Conservation (phyloP, 2,113 vertebrate genomes). For the Ascaphus truei region DNA sequence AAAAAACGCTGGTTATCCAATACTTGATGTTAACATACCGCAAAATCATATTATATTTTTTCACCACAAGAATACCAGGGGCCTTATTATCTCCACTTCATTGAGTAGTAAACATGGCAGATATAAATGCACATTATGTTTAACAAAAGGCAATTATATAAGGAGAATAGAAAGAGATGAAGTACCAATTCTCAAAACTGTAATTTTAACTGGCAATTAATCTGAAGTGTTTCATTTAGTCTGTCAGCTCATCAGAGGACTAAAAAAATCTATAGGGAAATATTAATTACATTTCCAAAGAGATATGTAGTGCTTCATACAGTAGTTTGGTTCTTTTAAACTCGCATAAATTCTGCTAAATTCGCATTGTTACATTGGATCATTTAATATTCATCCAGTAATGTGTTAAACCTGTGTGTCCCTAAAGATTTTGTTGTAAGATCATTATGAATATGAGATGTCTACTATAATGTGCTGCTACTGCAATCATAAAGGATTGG, state of each 20-base stretch:
- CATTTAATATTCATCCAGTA: slow-evolving; percentile 10
- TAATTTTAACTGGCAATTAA: slow-evolving; percentile 70
- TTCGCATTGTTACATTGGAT: not conserved
- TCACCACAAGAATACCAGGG: not conserved
- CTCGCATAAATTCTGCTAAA: not conserved
- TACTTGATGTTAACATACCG: too few species aligned
- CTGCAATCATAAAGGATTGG: not conserved
- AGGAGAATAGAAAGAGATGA: slow-evolving; percentile 51
- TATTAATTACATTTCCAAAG: slow-evolving; percentile 11
- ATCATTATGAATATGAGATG: slow-evolving; percentile 5
- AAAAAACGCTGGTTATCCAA: too few species aligned
- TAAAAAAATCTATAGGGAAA: slow-evolving; percentile 51
- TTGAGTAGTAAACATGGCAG: slow-evolving; percentile 46
- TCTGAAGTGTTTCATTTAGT: slow-evolving; percentile 70
- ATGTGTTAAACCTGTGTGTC: not conserved
- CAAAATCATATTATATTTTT: too few species aligned
- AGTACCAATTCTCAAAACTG: slow-evolving; percentile 59
- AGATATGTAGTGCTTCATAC: slow-evolving; percentile 4
- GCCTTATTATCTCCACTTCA: slow-evolving; percentile 45
- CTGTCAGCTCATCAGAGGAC: slow-evolving; percentile 66
- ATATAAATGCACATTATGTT: slow-evolving; percentile 54
- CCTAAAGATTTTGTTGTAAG: not conserved
- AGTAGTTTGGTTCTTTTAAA: not conserved
- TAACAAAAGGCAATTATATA: slow-evolving; percentile 62
- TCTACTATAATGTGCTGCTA: not conserved